Percentiles rank a stretch among this genome's conserved stretches.
Conservation (phyloP, 2,888 invertebrate genomes). For the Rhodophaea formosa region DNA sequence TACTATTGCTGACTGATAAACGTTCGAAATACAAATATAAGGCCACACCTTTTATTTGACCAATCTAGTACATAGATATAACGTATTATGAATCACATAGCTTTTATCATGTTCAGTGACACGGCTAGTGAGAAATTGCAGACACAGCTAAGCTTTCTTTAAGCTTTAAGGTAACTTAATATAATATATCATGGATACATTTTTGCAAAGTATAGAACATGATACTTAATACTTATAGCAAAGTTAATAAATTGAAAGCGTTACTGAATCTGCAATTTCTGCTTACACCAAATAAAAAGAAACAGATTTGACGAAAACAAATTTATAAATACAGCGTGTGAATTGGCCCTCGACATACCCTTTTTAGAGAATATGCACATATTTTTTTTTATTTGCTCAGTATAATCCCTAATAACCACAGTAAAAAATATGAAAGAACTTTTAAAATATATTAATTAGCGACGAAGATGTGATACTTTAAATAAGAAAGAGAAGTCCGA, state of each 20-base stretch:
- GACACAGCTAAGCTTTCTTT: neutral
- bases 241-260: neutral
- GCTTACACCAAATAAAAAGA: neutral
- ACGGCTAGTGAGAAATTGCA: conserved; percentile 8
- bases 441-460: too few relatives aligned
- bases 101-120: neutral
- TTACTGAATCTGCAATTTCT: neutral
- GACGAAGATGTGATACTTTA: too few relatives aligned
- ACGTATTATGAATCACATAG: conserved; percentile 5
- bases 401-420: too few relatives aligned
- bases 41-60: conserved; percentile 60
- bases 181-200: neutral
- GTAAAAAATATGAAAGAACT: too few relatives aligned
- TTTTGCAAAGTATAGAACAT: neutral
- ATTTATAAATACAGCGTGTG: too few relatives aligned
- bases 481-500: too few relatives aligned
- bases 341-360: too few relatives aligned
- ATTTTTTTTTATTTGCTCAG: too few relatives aligned
- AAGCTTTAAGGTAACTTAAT: conserved; percentile 1
- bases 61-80: conserved; percentile 29
- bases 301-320: neutral
- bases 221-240: neutral
- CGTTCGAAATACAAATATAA: conserved; percentile 53
- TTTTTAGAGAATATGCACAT: too few relatives aligned
- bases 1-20: conserved; percentile 37